Percentiles rank a stretch among this genome's conserved stretches.
Conservation (phyloP, 2,797 vertebrate genomes). For the Ctenochaetus hawaiiensis region DNA sequence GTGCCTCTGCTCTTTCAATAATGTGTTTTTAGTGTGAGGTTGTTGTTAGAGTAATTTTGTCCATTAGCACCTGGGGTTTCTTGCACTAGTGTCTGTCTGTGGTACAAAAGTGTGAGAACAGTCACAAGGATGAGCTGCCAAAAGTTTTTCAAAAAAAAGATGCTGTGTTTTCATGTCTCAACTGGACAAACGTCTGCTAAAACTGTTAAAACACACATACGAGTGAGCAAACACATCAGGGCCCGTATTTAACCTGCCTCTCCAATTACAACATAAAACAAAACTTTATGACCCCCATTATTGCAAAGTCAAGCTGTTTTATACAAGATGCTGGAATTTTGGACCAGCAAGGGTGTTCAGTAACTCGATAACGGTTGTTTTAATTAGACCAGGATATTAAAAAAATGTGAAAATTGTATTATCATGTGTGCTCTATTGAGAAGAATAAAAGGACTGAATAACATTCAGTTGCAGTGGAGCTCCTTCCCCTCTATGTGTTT, state of each 20-base stretch:
- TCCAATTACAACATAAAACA: not conserved
- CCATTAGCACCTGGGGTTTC: not conserved
- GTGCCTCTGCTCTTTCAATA: not conserved
- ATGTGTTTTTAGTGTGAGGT: slow-evolving; percentile 1
- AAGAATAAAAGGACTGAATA: no score
- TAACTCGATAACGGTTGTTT: not conserved
- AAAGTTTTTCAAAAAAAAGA: no score
- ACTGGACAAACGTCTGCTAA: no score
- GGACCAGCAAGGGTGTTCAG: not conserved
- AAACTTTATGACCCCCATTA: not conserved
- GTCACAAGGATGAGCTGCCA: not conserved
- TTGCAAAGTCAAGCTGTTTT: slow-evolving; percentile 11
- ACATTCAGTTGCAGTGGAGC: no score
- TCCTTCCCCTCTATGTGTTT: no score
- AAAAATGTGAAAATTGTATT: not conserved
- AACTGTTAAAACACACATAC: no score
- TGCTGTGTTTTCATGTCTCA: not conserved
- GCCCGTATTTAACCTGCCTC: not conserved
- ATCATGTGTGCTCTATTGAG: not conserved
- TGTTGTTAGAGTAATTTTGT: not conserved
- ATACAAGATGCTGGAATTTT: not conserved
- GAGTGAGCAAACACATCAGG: no score
- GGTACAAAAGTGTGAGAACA: not conserved
- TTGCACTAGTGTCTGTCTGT: not conserved
- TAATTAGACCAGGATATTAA: slow-evolving; percentile 1